Evolutionary conservation across 2,888 invertebrate species (phyloP).

Genomic region (Pheosia tremula): DNA sequence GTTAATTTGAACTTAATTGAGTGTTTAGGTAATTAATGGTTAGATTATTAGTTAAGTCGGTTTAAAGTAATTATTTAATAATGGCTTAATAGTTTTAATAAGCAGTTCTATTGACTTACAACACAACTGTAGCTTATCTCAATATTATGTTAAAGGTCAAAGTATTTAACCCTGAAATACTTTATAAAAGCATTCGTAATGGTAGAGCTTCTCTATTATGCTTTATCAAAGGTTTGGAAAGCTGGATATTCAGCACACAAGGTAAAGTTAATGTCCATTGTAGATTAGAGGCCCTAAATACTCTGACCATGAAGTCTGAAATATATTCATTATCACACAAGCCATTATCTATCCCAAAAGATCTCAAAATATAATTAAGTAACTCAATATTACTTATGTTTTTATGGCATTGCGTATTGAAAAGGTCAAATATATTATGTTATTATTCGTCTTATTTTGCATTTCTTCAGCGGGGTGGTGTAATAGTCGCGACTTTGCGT

Average conservation of each 20-base stretch:
- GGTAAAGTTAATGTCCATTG: neutral
- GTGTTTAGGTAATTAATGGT: neutral
- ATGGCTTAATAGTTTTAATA: neutral
- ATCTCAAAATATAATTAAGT: too few relatives aligned
- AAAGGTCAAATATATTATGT: too few relatives aligned
- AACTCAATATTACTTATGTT: too few relatives aligned
- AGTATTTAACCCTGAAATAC: neutral
- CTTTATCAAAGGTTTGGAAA: too few relatives aligned
- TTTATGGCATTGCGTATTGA: too few relatives aligned
- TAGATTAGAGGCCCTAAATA: too few relatives aligned
- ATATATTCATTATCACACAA: too few relatives aligned
- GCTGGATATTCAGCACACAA: neutral
- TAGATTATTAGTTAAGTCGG: neutral
- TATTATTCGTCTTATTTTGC: neutral
- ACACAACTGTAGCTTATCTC: neutral
- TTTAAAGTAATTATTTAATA: neutral
- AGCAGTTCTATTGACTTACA: neutral
- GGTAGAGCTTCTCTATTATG: too few relatives aligned
- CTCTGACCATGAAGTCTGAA: too few relatives aligned
- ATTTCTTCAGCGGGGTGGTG: neutral
- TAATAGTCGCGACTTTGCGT: neutral
- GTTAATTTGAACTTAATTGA: neutral
- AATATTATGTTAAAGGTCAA: neutral
- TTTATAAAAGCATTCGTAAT: too few relatives aligned
- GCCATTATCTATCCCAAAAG: too few relatives aligned